Base-by-base conservation (phyloP, 2,888 invertebrate genomes). In the Diplazon laetatorius region DNA sequence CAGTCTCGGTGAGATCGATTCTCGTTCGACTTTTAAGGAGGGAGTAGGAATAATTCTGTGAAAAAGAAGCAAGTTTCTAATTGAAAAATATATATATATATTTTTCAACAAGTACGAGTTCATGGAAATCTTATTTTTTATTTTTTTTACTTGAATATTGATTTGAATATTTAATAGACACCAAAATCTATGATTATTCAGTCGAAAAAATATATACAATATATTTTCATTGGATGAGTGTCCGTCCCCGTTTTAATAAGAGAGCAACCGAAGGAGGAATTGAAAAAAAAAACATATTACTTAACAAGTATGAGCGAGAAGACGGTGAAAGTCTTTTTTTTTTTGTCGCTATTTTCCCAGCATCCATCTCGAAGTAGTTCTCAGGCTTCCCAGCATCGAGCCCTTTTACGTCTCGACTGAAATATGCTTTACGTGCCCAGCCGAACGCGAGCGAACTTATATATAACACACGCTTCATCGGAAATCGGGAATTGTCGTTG, bases 401-500 rank as follows among this genome's bases (percentile, higher is more conserved):
- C 48, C 65, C 39, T 9, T 42, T 30, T 12, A 22, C 18, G 25
- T 35, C 46, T 25, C 35, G 25, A 2, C 10, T 18, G 48, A 10
- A 65, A 73, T 48, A 59, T 73, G n/a, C 63, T 59, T 48, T 57
- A 59, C 37, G 35, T 35, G 35, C 16, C 9, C 44, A 16, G 35
- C 48, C 59, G 48, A 37, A 57, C 59, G 65, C 59, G 37, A 44
- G 37, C 48, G 46, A 73, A 65, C 57, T 46, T 59, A 46, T 46
- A 65, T 73, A 39, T 18, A 73, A n/a, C n/a, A n/a, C n/a, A n/a
- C 73, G 59, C 62, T 65, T 48, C 65, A 73, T 65, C 59, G 65
- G 65, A 57, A 65, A 65, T 59, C 46, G 39, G 39, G 37, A 39
- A 65, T 65, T 39, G 25, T 48, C 18, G 48, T 39, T n/a, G n/a